These are phyloP conservation scores for Chironomus riparius DNA, from an alignment of 2,888 invertebrate species.

Conservation along the genomic window DNA sequence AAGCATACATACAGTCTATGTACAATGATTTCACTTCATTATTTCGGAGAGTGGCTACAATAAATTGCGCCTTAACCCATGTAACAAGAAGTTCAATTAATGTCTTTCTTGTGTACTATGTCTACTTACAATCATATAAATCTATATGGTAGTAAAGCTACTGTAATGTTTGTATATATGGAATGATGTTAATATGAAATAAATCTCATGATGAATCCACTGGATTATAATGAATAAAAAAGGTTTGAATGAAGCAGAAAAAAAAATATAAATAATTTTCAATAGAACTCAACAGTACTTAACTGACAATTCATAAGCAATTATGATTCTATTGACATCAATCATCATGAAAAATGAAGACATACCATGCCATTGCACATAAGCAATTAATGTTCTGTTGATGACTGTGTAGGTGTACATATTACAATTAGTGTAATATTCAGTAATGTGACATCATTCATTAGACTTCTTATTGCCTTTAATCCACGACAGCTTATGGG, in stretches of 20 bases:
- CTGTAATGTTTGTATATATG: not conserved
- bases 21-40: not conserved
- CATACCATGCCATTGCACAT: no score
- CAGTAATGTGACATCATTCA: not conserved
- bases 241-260: not conserved
- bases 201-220: not conserved
- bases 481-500: not conserved
- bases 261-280: not conserved
- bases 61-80: slow-evolving; percentile 3
- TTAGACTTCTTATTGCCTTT: not conserved
- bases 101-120: not conserved
- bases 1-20: not conserved
- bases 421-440: no score
- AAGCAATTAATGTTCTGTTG: no score
- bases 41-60: not conserved
- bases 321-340: no score
- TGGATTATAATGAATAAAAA: not conserved
- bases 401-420: no score
- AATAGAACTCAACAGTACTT: no score
- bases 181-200: no score
- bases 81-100: slow-evolving; percentile 5
- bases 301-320: no score
- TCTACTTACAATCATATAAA: not conserved
- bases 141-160: not conserved
- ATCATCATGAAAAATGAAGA: no score